A percentile compares a stretch with the other conserved stretches of the same genome.
Conservation (phyloP, 2,797 vertebrate genomes). For the Lophius americanus region DNA sequence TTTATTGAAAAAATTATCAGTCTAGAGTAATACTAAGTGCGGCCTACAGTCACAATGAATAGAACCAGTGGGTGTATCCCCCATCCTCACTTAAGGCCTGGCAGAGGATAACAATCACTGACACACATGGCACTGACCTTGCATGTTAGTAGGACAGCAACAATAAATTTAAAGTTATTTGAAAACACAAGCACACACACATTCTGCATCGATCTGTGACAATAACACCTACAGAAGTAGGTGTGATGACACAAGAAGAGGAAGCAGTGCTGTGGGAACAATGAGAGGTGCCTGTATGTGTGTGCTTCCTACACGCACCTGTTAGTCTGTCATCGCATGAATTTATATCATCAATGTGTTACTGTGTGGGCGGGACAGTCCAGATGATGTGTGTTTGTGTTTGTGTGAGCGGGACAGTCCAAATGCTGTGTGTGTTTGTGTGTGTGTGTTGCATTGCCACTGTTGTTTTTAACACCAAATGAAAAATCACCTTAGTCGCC, state of each 20-base stretch:
- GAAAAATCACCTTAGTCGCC: constrained; percentile 91
- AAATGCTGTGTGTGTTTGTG: constrained; percentile 24
- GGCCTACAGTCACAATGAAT: too few species aligned
- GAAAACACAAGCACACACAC: not conserved
- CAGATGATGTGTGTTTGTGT: constrained; percentile 28
- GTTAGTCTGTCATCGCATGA: constrained; percentile 40
- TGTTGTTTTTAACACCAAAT: constrained; percentile 82
- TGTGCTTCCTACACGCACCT: constrained; percentile 8
- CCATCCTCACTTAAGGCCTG: too few species aligned
- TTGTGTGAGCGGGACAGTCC: constrained; percentile 45
- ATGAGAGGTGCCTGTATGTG: constrained; percentile 15
- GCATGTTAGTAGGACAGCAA: not conserved
- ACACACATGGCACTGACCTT: constrained; percentile 8
- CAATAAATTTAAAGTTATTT: not conserved
- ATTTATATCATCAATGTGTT: constrained; percentile 50
- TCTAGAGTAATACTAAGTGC: too few species aligned
- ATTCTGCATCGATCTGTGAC: constrained; percentile 6
- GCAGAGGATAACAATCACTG: not conserved
- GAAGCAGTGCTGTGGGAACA: constrained; percentile 51
- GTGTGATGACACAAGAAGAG: constrained; percentile 60
- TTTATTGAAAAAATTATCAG: too few species aligned
- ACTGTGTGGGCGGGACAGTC: too few species aligned
- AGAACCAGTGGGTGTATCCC: too few species aligned
- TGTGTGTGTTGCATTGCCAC: constrained; percentile 46
- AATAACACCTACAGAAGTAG: constrained; percentile 34